These are phyloP conservation scores for Lymantria dispar DNA, from an alignment of 2,888 invertebrate genomes.

Conservation along the genomic window DNA sequence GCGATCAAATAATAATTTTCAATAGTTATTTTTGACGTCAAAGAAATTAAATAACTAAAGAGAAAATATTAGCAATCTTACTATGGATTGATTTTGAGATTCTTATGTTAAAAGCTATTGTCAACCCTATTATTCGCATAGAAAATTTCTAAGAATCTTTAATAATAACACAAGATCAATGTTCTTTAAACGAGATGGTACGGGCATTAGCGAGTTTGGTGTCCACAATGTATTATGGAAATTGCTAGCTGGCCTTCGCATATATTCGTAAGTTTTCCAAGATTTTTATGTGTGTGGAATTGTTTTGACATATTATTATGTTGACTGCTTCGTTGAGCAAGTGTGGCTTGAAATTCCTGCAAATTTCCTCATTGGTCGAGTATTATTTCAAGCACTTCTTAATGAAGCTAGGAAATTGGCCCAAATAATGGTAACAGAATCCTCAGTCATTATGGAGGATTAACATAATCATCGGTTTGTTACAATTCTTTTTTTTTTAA, in stretches of 20 bases:
- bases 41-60: too few species aligned
- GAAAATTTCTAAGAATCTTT: conserved; percentile 17
- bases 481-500: too few species aligned
- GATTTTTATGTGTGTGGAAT: background rate
- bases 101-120: background rate
- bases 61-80: background rate
- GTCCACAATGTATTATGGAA: conserved; percentile 26
- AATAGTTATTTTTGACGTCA: too few species aligned
- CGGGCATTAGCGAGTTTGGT: conserved; percentile 11
- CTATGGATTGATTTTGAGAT: background rate
- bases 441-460: background rate
- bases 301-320: too few species aligned
- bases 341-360: too few species aligned
- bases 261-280: background rate
- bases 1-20: too few species aligned
- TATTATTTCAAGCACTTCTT: too few species aligned
- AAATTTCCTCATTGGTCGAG: too few species aligned
- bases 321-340: too few species aligned
- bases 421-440: background rate
- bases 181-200: conserved; percentile 28
- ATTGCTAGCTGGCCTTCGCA: conserved; percentile 9
- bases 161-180: conserved; percentile 31
- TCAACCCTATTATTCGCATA: conserved; percentile 8
- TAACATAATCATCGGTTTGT: background rate
- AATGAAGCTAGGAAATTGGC: background rate